phyloP scores from a whole-genome alignment of 1,140 invertebrate species.

The Wiebesia pumilae region DNA sequence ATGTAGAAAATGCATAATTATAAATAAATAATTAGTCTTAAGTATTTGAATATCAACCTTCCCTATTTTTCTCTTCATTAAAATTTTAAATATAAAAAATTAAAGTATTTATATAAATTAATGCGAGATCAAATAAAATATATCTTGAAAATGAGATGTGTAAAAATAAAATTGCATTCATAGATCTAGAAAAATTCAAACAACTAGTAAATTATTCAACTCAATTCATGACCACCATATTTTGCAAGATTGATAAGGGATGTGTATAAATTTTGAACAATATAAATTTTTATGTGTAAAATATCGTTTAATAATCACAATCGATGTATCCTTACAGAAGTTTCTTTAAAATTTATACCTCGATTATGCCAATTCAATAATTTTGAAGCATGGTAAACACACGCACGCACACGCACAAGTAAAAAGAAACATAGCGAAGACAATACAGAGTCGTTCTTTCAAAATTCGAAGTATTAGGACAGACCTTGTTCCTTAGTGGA shows the following conservation, averaged over 20 bases:
- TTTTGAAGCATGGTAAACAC: conserved; percentile 23
- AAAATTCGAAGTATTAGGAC: conserved; percentile 27
- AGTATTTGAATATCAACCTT: neutral
- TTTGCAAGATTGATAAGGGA: neutral
- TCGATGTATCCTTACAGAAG: neutral
- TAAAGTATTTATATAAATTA: neutral
- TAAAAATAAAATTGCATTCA: neutral
- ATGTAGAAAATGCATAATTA: too few species aligned
- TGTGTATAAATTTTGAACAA: conserved; percentile 34
- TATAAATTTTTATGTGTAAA: conserved; percentile 24
- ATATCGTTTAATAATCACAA: conserved; percentile 31
- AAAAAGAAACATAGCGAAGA: neutral
- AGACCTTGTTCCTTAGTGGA: conserved; percentile 65
- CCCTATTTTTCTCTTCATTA: too few species aligned
- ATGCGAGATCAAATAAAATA: too few species aligned
- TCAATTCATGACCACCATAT: neutral
- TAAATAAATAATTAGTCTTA: neutral
- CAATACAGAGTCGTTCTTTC: neutral
- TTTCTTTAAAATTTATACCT: neutral
- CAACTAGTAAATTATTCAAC: neutral
- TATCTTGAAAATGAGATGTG: neutral
- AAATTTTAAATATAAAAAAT: too few species aligned
- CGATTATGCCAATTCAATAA: conserved; percentile 25
- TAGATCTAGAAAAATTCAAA: neutral
- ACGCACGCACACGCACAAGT: neutral